Evolutionary conservation across 2,113 vertebrate species (phyloP), one percentile per base, ranked within the genome.

Genomic region (Elanoides forficatus): DNA sequence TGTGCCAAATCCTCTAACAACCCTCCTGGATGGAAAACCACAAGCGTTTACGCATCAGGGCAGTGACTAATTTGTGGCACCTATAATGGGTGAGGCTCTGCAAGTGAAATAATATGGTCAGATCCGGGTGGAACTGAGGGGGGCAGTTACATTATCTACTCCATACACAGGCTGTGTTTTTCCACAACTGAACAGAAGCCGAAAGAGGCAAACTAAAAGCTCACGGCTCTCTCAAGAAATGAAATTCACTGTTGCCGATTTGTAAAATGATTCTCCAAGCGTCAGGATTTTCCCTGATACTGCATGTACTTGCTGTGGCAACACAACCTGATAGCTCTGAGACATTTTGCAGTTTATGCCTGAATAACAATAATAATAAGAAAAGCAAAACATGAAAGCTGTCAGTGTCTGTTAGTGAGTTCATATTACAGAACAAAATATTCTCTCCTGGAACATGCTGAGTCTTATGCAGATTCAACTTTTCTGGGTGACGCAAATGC

Each of bases 401-500:
- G 71, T 62, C 84, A 47, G 84, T 5, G 23, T 50, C 48, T 80
- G 50, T 80, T 95, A 67, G 60, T 12, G 53, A 95, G 86, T 88
- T 97, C 93, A 66, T 52, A 34, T 95, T 96, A 85, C 89, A 93
- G 93, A 90, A 94, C 87, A 95, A 95, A 91, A 85, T 94, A 94
- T 90, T 90, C 86, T 62, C 74, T 86, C 81, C 84, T 88, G 87
- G 86, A 95, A 95, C 79, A 94, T 15, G 47, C 78, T 52, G 89
- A 81, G 74, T 82, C 84, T 85, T 90, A 90, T 94, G 95, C 87
- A 96, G 94, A 95, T 97, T 94, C 74, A 91, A 86, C 89, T 88
- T 87, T 72, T 91, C 81, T 86, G 89, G 78, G 59, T 93, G 91
- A 97, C 89, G 90, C 95, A 97, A 95, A 94, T 95, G 94, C 95